Base-by-base conservation (phyloP, 2,888 invertebrate species). In the Xestia rhomboidea region DNA sequence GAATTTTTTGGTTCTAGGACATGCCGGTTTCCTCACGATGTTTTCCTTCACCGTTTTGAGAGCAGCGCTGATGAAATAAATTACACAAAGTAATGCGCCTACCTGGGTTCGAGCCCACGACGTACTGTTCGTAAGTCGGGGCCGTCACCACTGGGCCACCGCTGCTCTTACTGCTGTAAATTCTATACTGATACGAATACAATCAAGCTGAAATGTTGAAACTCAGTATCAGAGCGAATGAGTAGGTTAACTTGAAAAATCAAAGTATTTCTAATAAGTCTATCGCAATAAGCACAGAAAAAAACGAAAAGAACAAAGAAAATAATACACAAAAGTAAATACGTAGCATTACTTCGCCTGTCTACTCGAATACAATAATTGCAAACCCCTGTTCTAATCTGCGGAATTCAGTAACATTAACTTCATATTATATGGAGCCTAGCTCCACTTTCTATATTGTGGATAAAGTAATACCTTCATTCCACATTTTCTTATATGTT, bases 341-440 rank as follows among this genome's bases (percentile, higher is more conserved):
- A 79, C 62, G 38, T 70, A 46, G 57, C 57, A 68, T 51, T 64
- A 34, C 30, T 63, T 63, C 21, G 54, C 49, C 64, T 64, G 81
- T 77, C 83, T 83, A 73, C 69, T 63, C 63, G 51, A 77, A 67
- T 70, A 76, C 66, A 74, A 69, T 82, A 76, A 85, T 85, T 79
- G 81, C 78, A 82, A 82, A 82, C 69, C 68, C 73, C 71, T 82
- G 72, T 85, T 85, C 77, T 77, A 74, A 82, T 72, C 86, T 62
- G 54, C 73, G 83, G 83, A 78, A 73, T 78, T 75, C 84, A 73
- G 84, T 74, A 69, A 79, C 82, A 87, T 82, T 86, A 79, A 85
- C 87, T 77, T 69, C 69, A 73, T 79, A 86, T 82, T 69, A 77
- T 77, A 82, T 79, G 72, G 70, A 72, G 70, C 79, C 60, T 57